Percentiles rank a stretch among this genome's conserved stretches.
Conservation (phyloP, 2,113 vertebrate genomes). For the Myodes glareolus region DNA sequence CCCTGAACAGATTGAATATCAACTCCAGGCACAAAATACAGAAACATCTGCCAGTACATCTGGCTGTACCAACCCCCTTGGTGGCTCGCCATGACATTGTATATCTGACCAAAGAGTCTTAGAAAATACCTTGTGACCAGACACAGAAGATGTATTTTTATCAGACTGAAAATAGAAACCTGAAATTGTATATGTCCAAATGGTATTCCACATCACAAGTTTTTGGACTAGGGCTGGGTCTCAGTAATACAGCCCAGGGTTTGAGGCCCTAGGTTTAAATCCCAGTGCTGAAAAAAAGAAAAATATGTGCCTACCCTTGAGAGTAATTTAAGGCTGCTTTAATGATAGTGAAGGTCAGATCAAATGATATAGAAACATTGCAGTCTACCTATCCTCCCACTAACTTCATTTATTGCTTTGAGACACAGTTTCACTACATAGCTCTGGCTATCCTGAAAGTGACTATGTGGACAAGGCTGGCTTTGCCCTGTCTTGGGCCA, state of each 20-base stretch:
- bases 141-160: neutral
- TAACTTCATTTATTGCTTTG: neutral
- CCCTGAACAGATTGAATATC: constrained; percentile 77
- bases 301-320: neutral
- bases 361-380: neutral
- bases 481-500: no score
- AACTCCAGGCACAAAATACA: constrained; percentile 77
- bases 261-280: neutral
- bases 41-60: constrained; percentile 71
- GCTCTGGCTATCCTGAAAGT: neutral
- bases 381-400: neutral
- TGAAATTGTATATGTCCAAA: neutral
- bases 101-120: neutral
- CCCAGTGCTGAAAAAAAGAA: neutral
- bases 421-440: neutral
- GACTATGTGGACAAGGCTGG: neutral
- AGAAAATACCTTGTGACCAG: neutral
- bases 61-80: neutral
- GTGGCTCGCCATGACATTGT: neutral
- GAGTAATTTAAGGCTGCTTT: neutral
- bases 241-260: neutral
- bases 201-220: neutral
- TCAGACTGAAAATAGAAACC: constrained; percentile 25
- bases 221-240: neutral
- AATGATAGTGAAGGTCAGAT: neutral